Evolutionary conservation across 2,113 vertebrate species (phyloP).

Genomic region (Psammodynastes pulverulentus): DNA sequence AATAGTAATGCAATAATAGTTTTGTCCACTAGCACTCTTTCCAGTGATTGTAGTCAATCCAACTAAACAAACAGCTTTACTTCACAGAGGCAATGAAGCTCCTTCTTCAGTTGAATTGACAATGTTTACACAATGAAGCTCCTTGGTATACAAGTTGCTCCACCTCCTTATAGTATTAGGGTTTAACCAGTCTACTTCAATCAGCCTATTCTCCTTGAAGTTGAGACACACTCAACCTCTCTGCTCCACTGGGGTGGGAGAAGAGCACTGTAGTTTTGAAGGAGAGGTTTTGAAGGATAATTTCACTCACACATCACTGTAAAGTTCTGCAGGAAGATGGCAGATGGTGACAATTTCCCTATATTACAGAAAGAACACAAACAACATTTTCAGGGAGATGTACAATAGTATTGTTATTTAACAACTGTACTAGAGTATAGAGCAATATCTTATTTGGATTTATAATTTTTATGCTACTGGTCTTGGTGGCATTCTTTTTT

Average conservation of each 20-base stretch:
- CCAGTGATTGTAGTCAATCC: not conserved
- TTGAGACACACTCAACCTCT: not conserved
- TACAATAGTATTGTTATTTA: not conserved
- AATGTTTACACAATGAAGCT: not conserved
- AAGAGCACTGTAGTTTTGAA: not conserved
- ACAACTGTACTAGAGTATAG: not conserved
- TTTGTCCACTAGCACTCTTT: rapidly evolving
- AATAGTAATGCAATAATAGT: rapidly evolving
- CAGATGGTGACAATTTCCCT: not conserved
- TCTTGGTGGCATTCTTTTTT: not conserved
- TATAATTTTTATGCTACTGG: not conserved
- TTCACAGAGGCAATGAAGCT: not conserved
- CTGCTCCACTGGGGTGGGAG: not conserved
- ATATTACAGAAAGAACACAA: not conserved
- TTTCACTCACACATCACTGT: not conserved
- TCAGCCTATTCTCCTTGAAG: not conserved
- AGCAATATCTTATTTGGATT: not conserved
- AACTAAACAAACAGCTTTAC: not conserved
- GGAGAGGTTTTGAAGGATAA: not conserved
- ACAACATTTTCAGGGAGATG: not conserved
- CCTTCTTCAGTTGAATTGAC: not conserved
- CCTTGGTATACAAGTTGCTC: not conserved
- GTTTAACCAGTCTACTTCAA: not conserved
- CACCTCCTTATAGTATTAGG: not conserved
- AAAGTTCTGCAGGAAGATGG: not conserved